Conservation (phyloP, 1,140 invertebrate genomes). For the Uloborus diversus region DNA sequence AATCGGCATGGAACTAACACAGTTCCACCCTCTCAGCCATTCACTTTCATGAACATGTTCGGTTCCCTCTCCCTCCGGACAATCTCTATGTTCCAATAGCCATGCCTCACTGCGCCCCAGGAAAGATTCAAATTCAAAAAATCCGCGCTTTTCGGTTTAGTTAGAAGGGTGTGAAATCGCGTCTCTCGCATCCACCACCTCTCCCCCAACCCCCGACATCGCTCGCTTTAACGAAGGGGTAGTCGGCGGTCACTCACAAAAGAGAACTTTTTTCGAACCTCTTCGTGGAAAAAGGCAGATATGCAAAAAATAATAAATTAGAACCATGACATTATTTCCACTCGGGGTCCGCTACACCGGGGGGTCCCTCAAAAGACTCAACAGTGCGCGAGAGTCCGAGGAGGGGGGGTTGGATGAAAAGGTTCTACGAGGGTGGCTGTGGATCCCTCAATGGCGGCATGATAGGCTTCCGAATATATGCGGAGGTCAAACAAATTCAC, state of each 20-base stretch:
- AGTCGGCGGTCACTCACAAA: slow-evolving; percentile 47
- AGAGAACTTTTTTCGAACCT: too few relatives aligned
- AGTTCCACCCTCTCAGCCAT: slow-evolving; percentile 39
- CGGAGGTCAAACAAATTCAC: slow-evolving; percentile 54
- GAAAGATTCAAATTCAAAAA: slow-evolving; percentile 44
- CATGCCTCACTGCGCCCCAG: slow-evolving; percentile 18
- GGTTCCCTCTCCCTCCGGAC: not conserved
- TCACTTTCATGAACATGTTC: slow-evolving; percentile 41
- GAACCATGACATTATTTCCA: slow-evolving; percentile 26
- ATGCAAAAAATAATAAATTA: slow-evolving; percentile 32
- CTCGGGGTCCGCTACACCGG: not conserved
- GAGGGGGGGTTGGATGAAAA: not conserved
- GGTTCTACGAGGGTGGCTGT: not conserved
- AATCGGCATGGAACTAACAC: slow-evolving; percentile 45
- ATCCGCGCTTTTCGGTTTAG: slow-evolving; percentile 22
- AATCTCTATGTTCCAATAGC: slow-evolving; percentile 46
- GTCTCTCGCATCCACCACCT: not conserved
- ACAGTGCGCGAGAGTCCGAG: slow-evolving; percentile 8
- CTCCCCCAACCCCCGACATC: not conserved
- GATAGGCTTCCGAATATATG: slow-evolving; percentile 15
- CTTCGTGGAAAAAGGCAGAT: not conserved
- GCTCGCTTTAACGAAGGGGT: too few relatives aligned
- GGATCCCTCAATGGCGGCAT: slow-evolving; percentile 29
- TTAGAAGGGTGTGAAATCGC: slow-evolving; percentile 47
- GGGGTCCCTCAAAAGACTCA: slow-evolving; percentile 41